Conservation (phyloP, 1,140 invertebrate species). For the Wasmannia auropunctata region DNA sequence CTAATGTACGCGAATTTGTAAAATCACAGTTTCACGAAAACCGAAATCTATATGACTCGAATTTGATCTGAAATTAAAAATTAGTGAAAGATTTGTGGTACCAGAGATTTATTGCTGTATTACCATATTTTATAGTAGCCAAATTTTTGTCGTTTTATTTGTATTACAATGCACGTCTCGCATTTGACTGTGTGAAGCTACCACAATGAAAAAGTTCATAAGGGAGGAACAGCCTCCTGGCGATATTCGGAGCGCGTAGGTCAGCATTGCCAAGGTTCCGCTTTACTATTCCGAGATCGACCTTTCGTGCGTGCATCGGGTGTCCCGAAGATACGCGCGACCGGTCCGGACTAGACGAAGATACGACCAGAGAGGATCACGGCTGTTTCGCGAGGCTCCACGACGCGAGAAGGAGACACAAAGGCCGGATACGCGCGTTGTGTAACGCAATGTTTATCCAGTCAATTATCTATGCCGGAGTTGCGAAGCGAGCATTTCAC, state of each 20-base stretch:
- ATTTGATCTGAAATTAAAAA: background rate
- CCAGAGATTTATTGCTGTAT: background rate
- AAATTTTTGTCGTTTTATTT: background rate
- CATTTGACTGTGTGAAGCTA: background rate
- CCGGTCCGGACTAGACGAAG: background rate
- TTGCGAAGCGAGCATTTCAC: constrained; percentile 75
- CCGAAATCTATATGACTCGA: background rate
- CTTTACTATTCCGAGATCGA: constrained; percentile 74
- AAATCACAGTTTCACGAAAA: background rate
- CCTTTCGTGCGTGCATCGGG: constrained; percentile 61
- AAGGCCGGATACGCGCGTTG: constrained; percentile 80
- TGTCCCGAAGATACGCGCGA: constrained; percentile 10
- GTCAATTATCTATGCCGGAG: constrained; percentile 78
- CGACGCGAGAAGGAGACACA: constrained; percentile 63
- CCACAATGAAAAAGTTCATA: constrained; percentile 53
- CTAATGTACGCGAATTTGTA: background rate
- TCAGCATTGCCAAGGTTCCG: constrained; percentile 62
- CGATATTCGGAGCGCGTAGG: constrained; percentile 57
- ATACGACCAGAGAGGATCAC: background rate
- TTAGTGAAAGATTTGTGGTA: background rate
- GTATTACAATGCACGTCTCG: background rate
- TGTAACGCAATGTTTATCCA: constrained; percentile 77
- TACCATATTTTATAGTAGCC: too few species aligned
- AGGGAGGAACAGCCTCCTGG: constrained; percentile 27
- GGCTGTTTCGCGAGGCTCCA: background rate